Percentiles rank a stretch among this genome's conserved stretches.
These are phyloP conservation scores for Gastrophysa polygoni DNA, from an alignment of 2,888 invertebrate genomes.

Conservation along the genomic window DNA sequence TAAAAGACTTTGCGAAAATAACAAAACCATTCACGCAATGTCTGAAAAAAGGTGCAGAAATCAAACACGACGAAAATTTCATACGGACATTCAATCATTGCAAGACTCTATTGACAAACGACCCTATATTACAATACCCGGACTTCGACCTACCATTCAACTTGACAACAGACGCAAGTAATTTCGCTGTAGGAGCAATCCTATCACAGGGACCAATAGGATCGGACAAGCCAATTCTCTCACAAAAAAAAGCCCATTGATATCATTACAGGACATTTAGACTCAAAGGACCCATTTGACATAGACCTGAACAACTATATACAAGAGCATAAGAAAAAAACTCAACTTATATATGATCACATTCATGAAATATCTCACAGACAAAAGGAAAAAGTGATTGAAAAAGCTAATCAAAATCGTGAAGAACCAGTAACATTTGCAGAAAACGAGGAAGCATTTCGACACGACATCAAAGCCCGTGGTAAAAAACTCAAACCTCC, in stretches of 20 bases:
- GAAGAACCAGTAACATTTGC: not conserved
- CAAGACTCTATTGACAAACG: constrained; percentile 18
- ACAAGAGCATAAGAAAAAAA: no score
- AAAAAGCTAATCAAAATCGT: no score
- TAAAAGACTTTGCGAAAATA: no score
- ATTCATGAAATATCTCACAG: not conserved
- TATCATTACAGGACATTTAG: not conserved
- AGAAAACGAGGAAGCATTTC: not conserved
- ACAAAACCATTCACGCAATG: no score
- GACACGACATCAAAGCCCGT: not conserved
- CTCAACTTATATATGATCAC: no score
- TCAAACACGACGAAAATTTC: not conserved
- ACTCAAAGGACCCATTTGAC: not conserved
- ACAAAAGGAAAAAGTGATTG: no score
- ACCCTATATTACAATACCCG: constrained; percentile 43
- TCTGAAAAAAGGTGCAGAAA: no score
- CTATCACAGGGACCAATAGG: constrained; percentile 45
- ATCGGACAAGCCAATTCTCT: constrained; percentile 41
- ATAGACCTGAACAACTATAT: constrained; percentile 4
- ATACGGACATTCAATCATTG: not conserved
- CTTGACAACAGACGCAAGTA: constrained; percentile 46
- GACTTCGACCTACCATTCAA: constrained; percentile 43
- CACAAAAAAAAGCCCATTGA: not conserved
- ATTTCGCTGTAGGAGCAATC: constrained; percentile 43
- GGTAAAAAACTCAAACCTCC: not conserved